Conservation (phyloP, 2,888 invertebrate species). For the Pyrrhosoma nymphula region DNA sequence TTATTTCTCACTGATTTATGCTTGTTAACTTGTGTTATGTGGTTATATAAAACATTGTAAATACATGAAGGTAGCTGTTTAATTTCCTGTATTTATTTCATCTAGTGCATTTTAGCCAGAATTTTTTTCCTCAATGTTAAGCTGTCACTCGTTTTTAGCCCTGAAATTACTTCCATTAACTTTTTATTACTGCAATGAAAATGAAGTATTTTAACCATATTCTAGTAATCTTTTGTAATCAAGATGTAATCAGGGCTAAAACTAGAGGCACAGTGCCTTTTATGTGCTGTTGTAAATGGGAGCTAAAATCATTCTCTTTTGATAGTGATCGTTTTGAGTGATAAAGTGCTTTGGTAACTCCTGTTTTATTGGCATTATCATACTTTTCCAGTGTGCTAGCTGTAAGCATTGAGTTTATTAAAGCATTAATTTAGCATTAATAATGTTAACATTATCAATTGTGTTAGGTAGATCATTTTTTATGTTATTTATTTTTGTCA, state of each 20-base stretch:
- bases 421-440: neutral
- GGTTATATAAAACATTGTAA: constrained; percentile 56
- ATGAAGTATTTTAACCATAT: neutral
- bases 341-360: neutral
- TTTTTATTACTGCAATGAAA: neutral
- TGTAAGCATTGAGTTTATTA: neutral
- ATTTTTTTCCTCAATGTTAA: neutral
- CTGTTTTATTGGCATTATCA: neutral
- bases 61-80: constrained; percentile 43
- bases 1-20: constrained; percentile 34
- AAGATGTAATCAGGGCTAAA: neutral
- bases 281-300: neutral
- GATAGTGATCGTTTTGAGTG: neutral
- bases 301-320: neutral
- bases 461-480: neutral
- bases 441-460: neutral
- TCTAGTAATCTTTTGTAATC: neutral
- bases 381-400: neutral
- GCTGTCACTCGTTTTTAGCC: neutral
- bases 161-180: neutral
- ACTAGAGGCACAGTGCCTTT: neutral
- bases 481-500: constrained; percentile 25
- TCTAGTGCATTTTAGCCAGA: neutral
- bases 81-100: constrained; percentile 27
- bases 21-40: constrained; percentile 42